A percentile compares a stretch with the other conserved stretches of the same genome.
Conservation (phyloP, 2,888 invertebrate species). For the Apoda limacodes region DNA sequence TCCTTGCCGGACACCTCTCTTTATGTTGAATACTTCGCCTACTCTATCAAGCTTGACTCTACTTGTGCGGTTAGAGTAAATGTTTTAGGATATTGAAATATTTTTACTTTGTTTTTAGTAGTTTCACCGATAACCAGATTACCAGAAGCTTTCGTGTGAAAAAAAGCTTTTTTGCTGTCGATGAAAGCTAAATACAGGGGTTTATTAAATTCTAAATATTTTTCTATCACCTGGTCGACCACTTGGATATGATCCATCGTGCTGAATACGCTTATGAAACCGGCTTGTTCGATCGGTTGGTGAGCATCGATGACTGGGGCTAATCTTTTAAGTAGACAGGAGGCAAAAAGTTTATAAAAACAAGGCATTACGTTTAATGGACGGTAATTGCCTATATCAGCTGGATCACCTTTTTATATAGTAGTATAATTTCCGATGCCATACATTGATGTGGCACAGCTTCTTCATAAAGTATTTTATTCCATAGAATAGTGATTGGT, state of each 20-base stretch:
- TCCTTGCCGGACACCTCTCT: too few species aligned
- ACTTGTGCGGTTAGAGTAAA: too few species aligned
- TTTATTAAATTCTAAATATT: too few species aligned
- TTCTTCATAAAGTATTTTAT: conserved; percentile 16
- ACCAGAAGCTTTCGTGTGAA: too few species aligned
- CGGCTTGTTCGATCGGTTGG: conserved; percentile 13
- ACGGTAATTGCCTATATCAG: too few species aligned
- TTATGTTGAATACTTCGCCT: too few species aligned
- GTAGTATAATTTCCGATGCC: conserved; percentile 18
- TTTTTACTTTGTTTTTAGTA: conserved; percentile 7
- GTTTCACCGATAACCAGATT: conserved; percentile 9
- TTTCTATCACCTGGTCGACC: too few species aligned
- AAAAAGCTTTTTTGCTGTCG: too few species aligned
- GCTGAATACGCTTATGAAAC: conserved; percentile 11
- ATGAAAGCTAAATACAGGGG: too few species aligned
- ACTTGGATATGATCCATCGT: conserved; percentile 12
- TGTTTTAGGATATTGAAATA: conserved; percentile 8
- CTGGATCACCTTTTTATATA: conserved; percentile 21
- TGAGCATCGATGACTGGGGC: conserved; percentile 10
- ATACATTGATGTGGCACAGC: conserved; percentile 13
- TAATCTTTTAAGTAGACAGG: too few species aligned
- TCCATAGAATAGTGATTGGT: conserved; percentile 15
- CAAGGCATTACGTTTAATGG: conserved; percentile 15
- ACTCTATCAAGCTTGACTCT: too few species aligned
- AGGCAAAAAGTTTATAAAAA: conserved; percentile 7